These are phyloP conservation scores for Palythoa grandis DNA, from an alignment of 92 coral and sea anemone species.

Conservation along the genomic window DNA sequence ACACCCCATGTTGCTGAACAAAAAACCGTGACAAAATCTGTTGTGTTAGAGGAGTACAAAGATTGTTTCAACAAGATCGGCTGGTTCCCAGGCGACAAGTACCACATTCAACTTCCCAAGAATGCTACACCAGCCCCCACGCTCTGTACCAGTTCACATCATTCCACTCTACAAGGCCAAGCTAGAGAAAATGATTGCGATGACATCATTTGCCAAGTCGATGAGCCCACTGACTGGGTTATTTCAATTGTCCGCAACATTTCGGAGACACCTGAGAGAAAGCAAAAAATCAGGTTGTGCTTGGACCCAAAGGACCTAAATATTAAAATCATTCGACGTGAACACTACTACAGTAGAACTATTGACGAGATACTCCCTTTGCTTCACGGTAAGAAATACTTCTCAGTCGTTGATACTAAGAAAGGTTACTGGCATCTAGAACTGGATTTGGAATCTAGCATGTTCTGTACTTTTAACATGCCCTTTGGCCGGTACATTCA, in stretches of 20 bases:
- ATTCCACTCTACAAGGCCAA: constrained; percentile 58
- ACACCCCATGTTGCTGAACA: constrained; percentile 36
- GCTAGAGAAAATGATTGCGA: constrained; percentile 56
- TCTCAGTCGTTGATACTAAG: constrained; percentile 58
- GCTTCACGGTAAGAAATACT: constrained; percentile 55
- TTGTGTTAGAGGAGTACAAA: constrained; percentile 45
- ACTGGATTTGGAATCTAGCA: constrained; percentile 57
- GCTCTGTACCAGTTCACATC: constrained; percentile 66
- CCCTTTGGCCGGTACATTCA: constrained; percentile 49
- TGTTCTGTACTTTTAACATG: constrained; percentile 72
- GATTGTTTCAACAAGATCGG: constrained; percentile 66
- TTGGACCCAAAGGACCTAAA: constrained; percentile 70
- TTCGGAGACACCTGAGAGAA: constrained; percentile 57
- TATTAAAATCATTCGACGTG: constrained; percentile 63
- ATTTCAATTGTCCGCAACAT: constrained; percentile 68
- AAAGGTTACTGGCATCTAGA: constrained; percentile 77
- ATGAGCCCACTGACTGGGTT: constrained; percentile 69
- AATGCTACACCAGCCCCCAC: constrained; percentile 54
- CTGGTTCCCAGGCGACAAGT: constrained; percentile 56
- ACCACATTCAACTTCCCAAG: constrained; percentile 44
- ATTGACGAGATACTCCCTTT: constrained; percentile 65
- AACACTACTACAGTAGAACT: constrained; percentile 69
- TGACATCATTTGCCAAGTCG: constrained; percentile 55
- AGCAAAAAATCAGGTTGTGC: constrained; percentile 58
- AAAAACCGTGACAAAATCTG: constrained; percentile 27